These are phyloP conservation scores for Coendou prehensilis DNA, from an alignment of 2,797 vertebrate genomes.

Conservation along the genomic window DNA sequence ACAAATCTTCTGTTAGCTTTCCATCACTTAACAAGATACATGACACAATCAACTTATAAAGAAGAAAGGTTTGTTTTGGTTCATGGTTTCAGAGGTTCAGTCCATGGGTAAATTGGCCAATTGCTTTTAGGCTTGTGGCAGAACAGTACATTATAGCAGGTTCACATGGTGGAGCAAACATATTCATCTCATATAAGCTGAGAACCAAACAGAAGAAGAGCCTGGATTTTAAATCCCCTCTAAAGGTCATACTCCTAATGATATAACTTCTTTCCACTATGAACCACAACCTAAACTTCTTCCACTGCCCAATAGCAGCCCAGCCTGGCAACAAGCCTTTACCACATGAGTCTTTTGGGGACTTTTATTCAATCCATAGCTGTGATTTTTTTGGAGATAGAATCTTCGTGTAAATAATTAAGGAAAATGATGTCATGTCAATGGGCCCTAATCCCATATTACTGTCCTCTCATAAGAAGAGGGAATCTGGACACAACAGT, in stretches of 20 bases:
- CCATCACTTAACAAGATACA: not conserved
- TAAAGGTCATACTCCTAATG: not conserved
- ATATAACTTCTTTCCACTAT: not conserved
- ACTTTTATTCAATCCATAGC: too few species aligned
- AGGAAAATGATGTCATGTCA: not conserved
- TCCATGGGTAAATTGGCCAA: not conserved
- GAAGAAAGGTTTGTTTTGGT: not conserved
- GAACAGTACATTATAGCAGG: not conserved
- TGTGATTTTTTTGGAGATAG: not conserved
- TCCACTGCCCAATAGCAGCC: not conserved
- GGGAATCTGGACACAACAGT: not conserved
- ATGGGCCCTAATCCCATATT: not conserved
- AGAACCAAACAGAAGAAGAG: not conserved
- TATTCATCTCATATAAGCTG: too few species aligned
- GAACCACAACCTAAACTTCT: not conserved
- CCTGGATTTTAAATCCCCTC: not conserved
- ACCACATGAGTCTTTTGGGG: not conserved
- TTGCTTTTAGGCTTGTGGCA: not conserved
- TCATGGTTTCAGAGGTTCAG: not conserved
- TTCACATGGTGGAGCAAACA: not conserved
- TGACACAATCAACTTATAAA: not conserved
- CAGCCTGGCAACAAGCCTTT: not conserved
- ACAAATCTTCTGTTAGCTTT: not conserved
- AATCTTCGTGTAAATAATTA: not conserved
- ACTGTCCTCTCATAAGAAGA: not conserved